phyloP scores from a whole-genome alignment of 2,888 invertebrate species.

The Vesta saturnalis region DNA sequence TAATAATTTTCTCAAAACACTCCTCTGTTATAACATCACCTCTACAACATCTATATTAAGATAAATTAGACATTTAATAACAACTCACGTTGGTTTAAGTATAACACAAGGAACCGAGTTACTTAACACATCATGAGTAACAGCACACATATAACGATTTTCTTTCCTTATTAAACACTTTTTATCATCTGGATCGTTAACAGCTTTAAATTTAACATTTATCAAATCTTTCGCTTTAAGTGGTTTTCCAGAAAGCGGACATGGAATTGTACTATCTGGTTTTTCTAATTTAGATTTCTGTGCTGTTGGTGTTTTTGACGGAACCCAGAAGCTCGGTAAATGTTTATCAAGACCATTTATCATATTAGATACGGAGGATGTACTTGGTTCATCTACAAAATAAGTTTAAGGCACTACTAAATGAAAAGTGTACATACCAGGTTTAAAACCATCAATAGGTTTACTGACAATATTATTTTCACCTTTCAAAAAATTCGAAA shows the following conservation, averaged over 20 bases:
- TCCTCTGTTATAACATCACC: conserved; percentile 96
- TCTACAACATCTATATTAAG: conserved; percentile 64
- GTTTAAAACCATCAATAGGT: conserved; percentile 58
- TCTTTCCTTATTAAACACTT: conserved; percentile 88
- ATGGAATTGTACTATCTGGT: conserved; percentile 81
- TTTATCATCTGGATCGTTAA: conserved; percentile 88
- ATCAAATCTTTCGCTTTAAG: conserved; percentile 93
- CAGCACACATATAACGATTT: conserved; percentile 96
- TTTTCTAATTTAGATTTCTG: conserved; percentile 73
- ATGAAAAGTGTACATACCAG: conserved; percentile 45
- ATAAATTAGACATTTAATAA: conserved; percentile 1
- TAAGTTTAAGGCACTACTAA: conserved; percentile 6
- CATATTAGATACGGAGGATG: conserved; percentile 76
- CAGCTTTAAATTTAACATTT: conserved; percentile 90
- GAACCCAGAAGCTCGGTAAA: conserved; percentile 97
- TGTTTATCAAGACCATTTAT: conserved; percentile 77
- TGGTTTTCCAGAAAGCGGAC: conserved; percentile 86
- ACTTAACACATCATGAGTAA: conserved; percentile 94
- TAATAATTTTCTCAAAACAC: conserved; percentile 95
- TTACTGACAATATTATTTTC: conserved; percentile 79
- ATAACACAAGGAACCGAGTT: conserved; percentile 96
- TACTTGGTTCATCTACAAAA: conserved; percentile 36
- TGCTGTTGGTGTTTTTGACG: conserved; percentile 90
- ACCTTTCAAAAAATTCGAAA: conserved; percentile 83
- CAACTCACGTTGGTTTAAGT: conserved; percentile 82